These are phyloP conservation scores for Serrognathus titanus DNA, from an alignment of 2,888 invertebrate species.

Conservation along the genomic window DNA sequence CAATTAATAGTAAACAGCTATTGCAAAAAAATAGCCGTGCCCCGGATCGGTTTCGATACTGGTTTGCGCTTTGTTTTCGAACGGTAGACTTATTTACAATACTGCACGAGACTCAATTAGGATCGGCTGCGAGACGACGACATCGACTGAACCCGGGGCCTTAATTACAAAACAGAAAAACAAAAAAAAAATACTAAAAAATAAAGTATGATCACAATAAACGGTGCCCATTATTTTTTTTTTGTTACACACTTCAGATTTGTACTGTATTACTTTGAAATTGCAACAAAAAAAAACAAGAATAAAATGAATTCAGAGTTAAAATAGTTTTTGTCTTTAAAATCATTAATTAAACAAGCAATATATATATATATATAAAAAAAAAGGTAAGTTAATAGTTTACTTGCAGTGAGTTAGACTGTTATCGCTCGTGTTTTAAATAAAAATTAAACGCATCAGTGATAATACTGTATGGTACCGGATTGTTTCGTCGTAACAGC, in stretches of 20 bases:
- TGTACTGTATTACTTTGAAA: too few species aligned
- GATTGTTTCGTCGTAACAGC: too few species aligned
- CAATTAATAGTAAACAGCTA: conserved; percentile 10
- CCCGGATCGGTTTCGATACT: background rate
- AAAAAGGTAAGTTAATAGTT: too few species aligned
- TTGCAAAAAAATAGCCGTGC: conserved; percentile 18
- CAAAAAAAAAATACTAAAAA: conserved; percentile 1
- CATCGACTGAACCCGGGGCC: background rate
- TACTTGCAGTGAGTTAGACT: background rate
- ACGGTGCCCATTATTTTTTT: too few species aligned
- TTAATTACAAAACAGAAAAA: background rate
- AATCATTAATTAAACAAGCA: too few species aligned
- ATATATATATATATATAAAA: too few species aligned
- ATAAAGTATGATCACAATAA: background rate
- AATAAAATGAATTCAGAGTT: too few species aligned
- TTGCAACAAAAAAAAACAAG: too few species aligned
- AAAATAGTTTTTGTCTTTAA: too few species aligned
- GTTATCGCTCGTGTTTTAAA: background rate
- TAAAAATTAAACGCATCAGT: background rate
- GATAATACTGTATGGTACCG: background rate
- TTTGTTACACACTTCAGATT: too few species aligned
- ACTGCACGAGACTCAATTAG: conserved; percentile 2
- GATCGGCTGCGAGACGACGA: background rate
- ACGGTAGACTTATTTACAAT: conserved; percentile 1
- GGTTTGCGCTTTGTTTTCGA: background rate